Base-by-base conservation (phyloP, 1,140 invertebrate genomes). In the Drosophila pallidifrons region DNA sequence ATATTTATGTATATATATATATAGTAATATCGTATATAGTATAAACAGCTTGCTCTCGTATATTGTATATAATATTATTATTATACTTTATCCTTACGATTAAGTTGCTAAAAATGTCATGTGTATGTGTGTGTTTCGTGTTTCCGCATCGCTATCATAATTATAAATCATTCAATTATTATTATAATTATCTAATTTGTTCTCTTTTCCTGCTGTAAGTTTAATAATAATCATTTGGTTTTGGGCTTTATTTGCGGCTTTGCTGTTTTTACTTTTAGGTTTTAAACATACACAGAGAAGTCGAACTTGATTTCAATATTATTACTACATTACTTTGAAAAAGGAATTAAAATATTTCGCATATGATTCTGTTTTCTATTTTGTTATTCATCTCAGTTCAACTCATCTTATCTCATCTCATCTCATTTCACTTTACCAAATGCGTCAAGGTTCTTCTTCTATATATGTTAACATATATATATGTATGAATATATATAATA, bases 61-160 rank as follows among this genome's bases (percentile, higher is more conserved):
- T 30, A 32, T 46, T 46, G 15, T 57, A 20, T 57, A 57, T 57
- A 32, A 57, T 38, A 38, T 57, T 38, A 41, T 41, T 41, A 58
- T 58, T 43, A 28, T 30, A 45, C 20, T 41, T 16, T 57, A 59
- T 47, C n/a, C 59, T 61, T 61, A 61, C 8, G 30, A 35, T 61
- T 49, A 61, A 46, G 43, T 59, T 47, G 45, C 59, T 61, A 61
- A 61, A 61, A 61, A 60, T 38, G 35, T 38, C 35, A 25, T 25
- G 20, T 25, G 20, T 25, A 20, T 20, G 8, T 7, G n/a, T 59
- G 45, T 25, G 59, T 38, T 38, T 38, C 35, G 35, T 47, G 43
- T 49, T 61, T 49, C 15, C 11, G 51, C 28, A 11, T 49, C 46
- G 46, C 8, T 49, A 25, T 49, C 8, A 15, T 49, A n/a, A 25